phyloP scores from a whole-genome alignment of 1,140 invertebrate species.

The Bombus polaris region DNA sequence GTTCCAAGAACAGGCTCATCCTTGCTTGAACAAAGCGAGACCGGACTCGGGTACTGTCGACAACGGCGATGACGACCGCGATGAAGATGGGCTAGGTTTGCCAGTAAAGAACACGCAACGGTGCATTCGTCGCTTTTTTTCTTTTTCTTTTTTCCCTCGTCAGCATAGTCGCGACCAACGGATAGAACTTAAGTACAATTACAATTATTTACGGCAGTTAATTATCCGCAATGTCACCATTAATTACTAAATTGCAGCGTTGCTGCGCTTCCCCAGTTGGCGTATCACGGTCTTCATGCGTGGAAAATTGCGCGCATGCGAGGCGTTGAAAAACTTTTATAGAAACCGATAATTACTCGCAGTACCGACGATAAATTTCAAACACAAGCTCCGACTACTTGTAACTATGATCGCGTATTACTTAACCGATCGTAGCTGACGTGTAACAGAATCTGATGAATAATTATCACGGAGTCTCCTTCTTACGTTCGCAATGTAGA shows the following conservation, averaged over 20 bases:
- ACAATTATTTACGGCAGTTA: slow-evolving; percentile 77
- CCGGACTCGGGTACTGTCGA: background rate
- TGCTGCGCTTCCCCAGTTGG: slow-evolving; percentile 6
- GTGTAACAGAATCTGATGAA: slow-evolving; percentile 33
- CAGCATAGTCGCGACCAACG: slow-evolving; percentile 49
- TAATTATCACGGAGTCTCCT: background rate
- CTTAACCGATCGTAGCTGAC: background rate
- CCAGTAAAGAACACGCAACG: slow-evolving; percentile 43
- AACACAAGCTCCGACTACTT: background rate
- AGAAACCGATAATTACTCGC: slow-evolving; percentile 52
- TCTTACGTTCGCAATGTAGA: background rate
- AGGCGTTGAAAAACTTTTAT: slow-evolving; percentile 50
- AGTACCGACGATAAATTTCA: slow-evolving; percentile 51
- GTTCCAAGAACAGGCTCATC: slow-evolving; percentile 71
- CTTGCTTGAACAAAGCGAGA: background rate
- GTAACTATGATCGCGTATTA: background rate
- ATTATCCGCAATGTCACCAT: slow-evolving; percentile 79
- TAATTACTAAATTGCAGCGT: slow-evolving; percentile 79
- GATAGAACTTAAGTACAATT: slow-evolving; percentile 72
- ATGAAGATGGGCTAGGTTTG: slow-evolving; percentile 43
- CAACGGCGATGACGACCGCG: slow-evolving; percentile 17
- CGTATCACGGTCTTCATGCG: slow-evolving; percentile 28
- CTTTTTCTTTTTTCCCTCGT: slow-evolving; percentile 24
- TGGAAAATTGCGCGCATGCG: slow-evolving; percentile 58
- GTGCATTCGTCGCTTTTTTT: slow-evolving; percentile 29